These are phyloP conservation scores for Anneissia japonica DNA, from an alignment of 35 echinoderm and acorn worm species.

Conservation along the genomic window DNA sequence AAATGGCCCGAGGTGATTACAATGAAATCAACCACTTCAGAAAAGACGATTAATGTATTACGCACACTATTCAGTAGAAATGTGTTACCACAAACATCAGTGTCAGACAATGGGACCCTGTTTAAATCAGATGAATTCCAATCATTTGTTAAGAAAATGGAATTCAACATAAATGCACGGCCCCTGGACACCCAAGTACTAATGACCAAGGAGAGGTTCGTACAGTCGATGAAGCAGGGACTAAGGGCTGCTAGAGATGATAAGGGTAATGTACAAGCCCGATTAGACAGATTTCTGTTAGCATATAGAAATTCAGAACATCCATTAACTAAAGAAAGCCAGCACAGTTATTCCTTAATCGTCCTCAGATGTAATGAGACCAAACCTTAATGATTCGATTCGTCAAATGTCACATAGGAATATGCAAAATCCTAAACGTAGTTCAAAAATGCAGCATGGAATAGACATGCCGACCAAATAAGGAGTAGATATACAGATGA, in stretches of 20 bases:
- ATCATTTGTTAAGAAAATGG: constrained; percentile 16
- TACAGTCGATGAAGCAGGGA: constrained; percentile 33
- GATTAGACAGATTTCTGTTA: constrained; percentile 14
- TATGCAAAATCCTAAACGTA: too few species aligned
- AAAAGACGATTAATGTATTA: constrained; percentile 27
- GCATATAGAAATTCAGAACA: too few species aligned
- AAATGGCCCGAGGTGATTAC: constrained; percentile 53
- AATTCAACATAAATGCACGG: constrained; percentile 18
- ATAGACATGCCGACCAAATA: too few species aligned
- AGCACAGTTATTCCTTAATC: background rate
- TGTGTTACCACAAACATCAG: constrained; percentile 45
- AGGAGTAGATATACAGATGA: too few species aligned
- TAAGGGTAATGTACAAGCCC: too few species aligned
- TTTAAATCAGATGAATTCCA: constrained; percentile 46
- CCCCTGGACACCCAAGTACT: constrained; percentile 24
- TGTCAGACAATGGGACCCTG: constrained; percentile 48
- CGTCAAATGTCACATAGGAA: too few species aligned
- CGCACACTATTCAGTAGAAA: constrained; percentile 26
- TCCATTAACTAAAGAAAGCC: background rate
- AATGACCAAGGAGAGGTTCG: constrained; percentile 41
- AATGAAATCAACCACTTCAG: constrained; percentile 28
- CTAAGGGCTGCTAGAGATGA: background rate
- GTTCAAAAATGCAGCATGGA: too few species aligned
- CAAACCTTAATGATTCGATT: too few species aligned
- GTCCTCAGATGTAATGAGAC: too few species aligned